Evolutionary conservation across 2,797 vertebrate species (phyloP).

Genomic region (Thaleichthys pacificus): DNA sequence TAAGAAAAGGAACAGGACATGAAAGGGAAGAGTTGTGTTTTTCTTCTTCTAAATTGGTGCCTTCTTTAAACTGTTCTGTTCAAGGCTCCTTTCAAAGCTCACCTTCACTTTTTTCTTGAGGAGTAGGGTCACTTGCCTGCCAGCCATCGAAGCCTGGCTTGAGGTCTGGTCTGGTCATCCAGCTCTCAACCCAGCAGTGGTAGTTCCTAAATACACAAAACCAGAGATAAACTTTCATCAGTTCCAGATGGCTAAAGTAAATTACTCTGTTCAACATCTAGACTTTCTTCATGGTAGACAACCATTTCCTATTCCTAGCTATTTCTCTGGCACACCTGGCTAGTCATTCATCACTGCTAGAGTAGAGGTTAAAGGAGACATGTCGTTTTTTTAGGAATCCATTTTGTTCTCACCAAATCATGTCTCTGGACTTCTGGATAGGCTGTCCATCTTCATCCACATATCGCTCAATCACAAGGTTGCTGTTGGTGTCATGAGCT

Average conservation of each 20-base stretch:
- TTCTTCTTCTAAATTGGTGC: no score
- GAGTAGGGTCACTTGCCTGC: constrained; percentile 92
- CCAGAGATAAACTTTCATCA: neutral
- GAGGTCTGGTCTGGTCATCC: constrained; percentile 91
- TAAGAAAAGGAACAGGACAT: constrained; percentile 47
- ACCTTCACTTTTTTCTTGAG: constrained; percentile 96
- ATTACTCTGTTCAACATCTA: neutral
- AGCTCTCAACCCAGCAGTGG: constrained; percentile 95
- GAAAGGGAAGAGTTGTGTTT: neutral
- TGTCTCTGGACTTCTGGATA: constrained; percentile 66
- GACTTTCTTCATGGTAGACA: neutral
- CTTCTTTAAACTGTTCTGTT: no score
- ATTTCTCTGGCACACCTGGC: neutral
- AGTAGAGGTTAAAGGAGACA: no score
- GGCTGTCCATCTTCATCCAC: constrained; percentile 72
- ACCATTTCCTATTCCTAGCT: neutral
- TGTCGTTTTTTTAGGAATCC: neutral
- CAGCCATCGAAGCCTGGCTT: constrained; percentile 80
- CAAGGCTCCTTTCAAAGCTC: neutral
- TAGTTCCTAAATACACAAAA: constrained; percentile 83
- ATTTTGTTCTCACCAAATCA: constrained; percentile 77
- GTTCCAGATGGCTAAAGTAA: neutral
- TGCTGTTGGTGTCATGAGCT: constrained; percentile 89
- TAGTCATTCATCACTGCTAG: neutral
- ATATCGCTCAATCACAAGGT: constrained; percentile 86